Base-by-base conservation (phyloP, 1,140 invertebrate species). In the Apocrypta bakeri region DNA sequence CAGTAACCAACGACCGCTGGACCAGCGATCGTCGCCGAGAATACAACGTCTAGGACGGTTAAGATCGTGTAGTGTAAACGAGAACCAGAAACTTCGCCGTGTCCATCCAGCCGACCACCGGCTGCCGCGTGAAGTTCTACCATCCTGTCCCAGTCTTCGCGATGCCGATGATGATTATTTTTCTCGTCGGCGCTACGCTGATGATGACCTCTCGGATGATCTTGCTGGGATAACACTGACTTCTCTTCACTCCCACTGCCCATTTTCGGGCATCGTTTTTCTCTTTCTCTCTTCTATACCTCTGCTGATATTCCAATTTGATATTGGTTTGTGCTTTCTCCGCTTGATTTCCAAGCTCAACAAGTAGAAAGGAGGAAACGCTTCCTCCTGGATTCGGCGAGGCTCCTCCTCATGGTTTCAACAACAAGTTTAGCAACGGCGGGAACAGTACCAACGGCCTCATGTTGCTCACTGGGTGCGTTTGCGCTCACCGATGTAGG, bases 1-100 rank as follows among this genome's bases (percentile, higher is more conserved):
- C 97, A 98, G 88, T 97, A 97, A 69, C 94, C 94, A 11, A 98
- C 96, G 1, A 97, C 96, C 12, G 95, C 94, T 11, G 96, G 96
- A 0, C 95, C 95, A 8, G 97, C 94, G 14, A 97, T 92, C 0
- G 94, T 87, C 68, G 95, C 94, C 7, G 96, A 95, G 86, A 97
- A 93, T 21, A 95, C 86, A 17, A 93, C 93, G 89, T 97, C 97
- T 64, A 96, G 89, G 68, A 95, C 86, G 17, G 94, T 94, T 25
- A 97, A 92, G 8, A 96, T 90, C 1, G 93, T 91, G 84, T 94
- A 93, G 89, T 95, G 93, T 29, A 89, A 71, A 56, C 86, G 85
- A 56, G 88, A 89, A 63, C 88, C 89, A 21, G 88, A 85, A 40
- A 85, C 85, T 27, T 86, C 87, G 74, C 89, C 48, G 37, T 21